Evolutionary conservation across 2,888 invertebrate genomes (phyloP).

Genomic region (Parnassius glacialis): DNA sequence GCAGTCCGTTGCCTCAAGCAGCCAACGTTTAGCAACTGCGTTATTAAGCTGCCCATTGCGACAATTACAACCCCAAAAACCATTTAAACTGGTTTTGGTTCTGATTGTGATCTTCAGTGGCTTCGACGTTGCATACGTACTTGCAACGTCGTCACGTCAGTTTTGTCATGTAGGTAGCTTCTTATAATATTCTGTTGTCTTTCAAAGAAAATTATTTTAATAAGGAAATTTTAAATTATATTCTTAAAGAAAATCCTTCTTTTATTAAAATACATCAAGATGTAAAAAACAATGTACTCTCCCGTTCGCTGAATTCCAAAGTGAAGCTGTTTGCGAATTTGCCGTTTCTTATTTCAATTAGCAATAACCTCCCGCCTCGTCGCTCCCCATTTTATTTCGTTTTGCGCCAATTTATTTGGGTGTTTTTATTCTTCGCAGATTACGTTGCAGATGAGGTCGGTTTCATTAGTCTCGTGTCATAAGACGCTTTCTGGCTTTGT

Average conservation of each 20-base stretch:
- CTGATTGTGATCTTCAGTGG: too few relatives aligned
- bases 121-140: too few relatives aligned
- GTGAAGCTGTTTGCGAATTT: constrained; percentile 22
- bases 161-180: too few relatives aligned
- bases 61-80: too few relatives aligned
- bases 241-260: neutral
- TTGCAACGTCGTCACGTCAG: too few relatives aligned
- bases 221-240: neutral
- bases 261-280: too few relatives aligned
- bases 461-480: constrained; percentile 1
- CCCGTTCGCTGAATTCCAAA: neutral
- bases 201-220: too few relatives aligned
- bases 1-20: too few relatives aligned
- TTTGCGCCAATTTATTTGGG: constrained; percentile 12
- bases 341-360: constrained; percentile 25
- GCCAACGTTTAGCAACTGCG: too few relatives aligned
- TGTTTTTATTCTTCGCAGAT: constrained; percentile 12
- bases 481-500: neutral
- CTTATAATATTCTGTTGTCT: too few relatives aligned
- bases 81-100: too few relatives aligned
- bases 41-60: too few relatives aligned
- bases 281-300: neutral
- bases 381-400: constrained; percentile 18
- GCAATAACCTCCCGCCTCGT: constrained; percentile 24
- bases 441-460: constrained; percentile 13